Base-by-base conservation (phyloP, 2,797 vertebrate species). In the Sebastiscus albofasciatus region DNA sequence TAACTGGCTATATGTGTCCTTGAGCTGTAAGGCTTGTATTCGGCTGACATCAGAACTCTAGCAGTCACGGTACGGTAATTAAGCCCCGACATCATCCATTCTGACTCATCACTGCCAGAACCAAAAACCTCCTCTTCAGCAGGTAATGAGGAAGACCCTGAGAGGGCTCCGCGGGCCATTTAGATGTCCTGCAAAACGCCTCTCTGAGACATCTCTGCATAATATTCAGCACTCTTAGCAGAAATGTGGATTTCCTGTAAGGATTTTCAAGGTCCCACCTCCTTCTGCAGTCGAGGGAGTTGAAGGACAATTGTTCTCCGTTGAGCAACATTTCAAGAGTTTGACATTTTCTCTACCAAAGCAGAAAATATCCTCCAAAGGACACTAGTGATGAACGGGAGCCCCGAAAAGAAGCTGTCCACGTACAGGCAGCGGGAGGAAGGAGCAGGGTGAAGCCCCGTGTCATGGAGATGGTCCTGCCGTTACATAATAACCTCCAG, bases 81-180 rank as follows among this genome's bases (percentile, higher is more conserved):
- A 93, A 90, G 84, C 85, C 72, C 82, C 66, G 39, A 52, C 86
- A 67, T 90, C 80, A 81, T 90, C 88, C 81, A 16, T 87, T 91
- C 89, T 88, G 89, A 90, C 90, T 90, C 91, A 73, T 89, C 89
- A 70, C 59, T 77, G 79, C 86, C 80, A 83, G 78, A 93, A 90
- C 34, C 79, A 83, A 90, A 84, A 84, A 84, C 22, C 85, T 73
- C 54, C 77, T 31, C 89, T 91, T 91, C 80, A 75, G 89, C 87
- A 85, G 86, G 87, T 94, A 89, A 86, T 70, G 78, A 87, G 86
- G 76, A 80, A 81, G 87, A 89, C 83, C 81, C 84, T 68, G 81
- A 76, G 84, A 80, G 87, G 79, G 36, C 79, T 80, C 82, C n/a
- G n/a, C 61, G 5, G 85, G 80, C 73, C 80, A 26, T 31, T 81